Base-by-base conservation (phyloP, 2,888 invertebrate genomes). In the Minunthozetes semirufus region DNA sequence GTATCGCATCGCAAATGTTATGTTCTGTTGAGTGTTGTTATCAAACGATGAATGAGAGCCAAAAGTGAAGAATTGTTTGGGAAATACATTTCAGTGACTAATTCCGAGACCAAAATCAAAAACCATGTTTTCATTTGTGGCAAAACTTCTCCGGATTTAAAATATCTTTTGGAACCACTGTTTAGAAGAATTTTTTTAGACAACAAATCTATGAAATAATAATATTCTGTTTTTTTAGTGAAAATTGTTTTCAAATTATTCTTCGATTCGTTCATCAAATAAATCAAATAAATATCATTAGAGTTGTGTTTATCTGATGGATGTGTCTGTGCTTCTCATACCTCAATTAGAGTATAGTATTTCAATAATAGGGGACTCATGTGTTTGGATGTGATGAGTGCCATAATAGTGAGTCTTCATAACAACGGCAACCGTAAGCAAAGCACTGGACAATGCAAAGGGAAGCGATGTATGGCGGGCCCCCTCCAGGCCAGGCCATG, bases 371-470 rank as follows among this genome's bases (percentile, higher is more conserved):
- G 46, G 9, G 25, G 46, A 68, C 68, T 68, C 68, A 68, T 68
- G 68, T 68, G 68, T 68, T 25, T 61, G 29, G 9, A 29, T 46
- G 68, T 33, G 68, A 68, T 68, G 68, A 46, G 68, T 68, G 68
- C 42, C 22, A 46, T 66, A 66, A 38, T 33, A n/a, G 33, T 17
- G 27, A 42, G 46, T 46, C 46, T 11, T 6, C 68, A n/a, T 17
- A 42, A 33, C 42, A n/a, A n/a, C n/a, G 68, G 68, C 13, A 22
- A 19, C 48, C 48, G 33, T 33, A 33, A 48, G 68, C 22, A 68
- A 46, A 68, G 68, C 68, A 68, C 22, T 15, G 68, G 68, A 68
- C 68, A 68, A 68, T 68, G 68, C 46, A 42, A 68, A 68, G 46
- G 46, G 68, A 68, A 46, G 22, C 46, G 22, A 68, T 68, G 68